Conservation (phyloP, 2,888 invertebrate species). For the Atethmia centrago region DNA sequence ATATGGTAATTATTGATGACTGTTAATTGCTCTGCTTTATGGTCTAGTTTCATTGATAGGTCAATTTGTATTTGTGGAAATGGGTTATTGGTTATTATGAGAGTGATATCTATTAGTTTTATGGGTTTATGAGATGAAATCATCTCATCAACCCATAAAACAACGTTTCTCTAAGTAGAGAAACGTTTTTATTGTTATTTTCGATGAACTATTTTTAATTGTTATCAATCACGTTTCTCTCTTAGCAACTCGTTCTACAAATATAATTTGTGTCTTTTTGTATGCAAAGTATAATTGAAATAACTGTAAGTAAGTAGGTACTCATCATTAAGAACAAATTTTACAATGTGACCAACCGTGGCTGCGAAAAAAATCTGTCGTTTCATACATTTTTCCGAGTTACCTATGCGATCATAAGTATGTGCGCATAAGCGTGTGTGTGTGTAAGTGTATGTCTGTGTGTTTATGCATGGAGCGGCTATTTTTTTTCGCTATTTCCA, state of each 20-base stretch:
- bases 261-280: not conserved
- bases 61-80: constrained; percentile 16
- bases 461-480: not conserved
- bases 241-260: not conserved
- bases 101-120: not conserved
- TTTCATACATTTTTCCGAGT: not conserved
- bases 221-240: too few species aligned
- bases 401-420: not conserved
- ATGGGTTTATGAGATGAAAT: not conserved
- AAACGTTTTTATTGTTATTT: too few species aligned
- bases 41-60: constrained; percentile 2
- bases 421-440: too few species aligned
- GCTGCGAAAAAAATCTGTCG: not conserved
- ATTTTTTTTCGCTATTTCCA: rapidly evolving
- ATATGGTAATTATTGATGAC: constrained; percentile 39
- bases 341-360: not conserved
- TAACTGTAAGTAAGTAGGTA: too few species aligned
- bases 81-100: not conserved
- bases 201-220: not conserved
- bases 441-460: too few species aligned
- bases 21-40: constrained; percentile 51
- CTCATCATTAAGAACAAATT: not conserved
- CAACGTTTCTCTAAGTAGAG: too few species aligned
- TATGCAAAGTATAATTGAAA: not conserved
- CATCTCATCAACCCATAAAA: too few species aligned